Evolutionary conservation across 2,888 invertebrate species (phyloP), one percentile per base, ranked within the genome.

Genomic region (Reticulitermes lucifugus): DNA sequence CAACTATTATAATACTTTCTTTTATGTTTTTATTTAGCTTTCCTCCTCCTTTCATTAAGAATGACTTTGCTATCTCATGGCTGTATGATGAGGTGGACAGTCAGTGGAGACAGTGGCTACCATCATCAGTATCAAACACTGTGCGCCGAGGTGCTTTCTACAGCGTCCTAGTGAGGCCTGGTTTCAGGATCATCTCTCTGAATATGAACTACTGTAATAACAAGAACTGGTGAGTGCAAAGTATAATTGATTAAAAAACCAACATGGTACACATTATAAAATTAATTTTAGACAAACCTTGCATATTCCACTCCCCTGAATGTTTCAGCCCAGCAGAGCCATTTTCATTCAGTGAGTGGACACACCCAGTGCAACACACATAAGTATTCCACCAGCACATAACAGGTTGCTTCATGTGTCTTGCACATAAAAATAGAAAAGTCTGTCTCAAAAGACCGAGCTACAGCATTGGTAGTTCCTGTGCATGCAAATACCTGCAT

Each of bases 181-280:
- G 98, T 29, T 97, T 98, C 90, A 93, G 98, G 85, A 94, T 98
- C 84, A 95, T 98, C 87, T 98, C 98, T 0, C 92, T 98, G n/a
- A 98, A 98, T 90, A 98, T 97, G 95, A 98, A 98, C 91, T 98
- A 97, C 91, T 98, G 98, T 91, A 98, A 98, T 90, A 97, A 97
- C 89, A 96, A 96, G 90, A 98, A 98, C 91, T 98, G 98, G 98
- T 95, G 90, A 88, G n/a, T 21, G 6, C 35, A 35, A 35, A 35
- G 35, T 35, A 35, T 35, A 35, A 35, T 2, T 35, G 35, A 3
- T 35, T 35, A 35, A 35, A 35, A 35, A 35, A 35, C 35, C 35
- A 35, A 35, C 35, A 35, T 35, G 35, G 35, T 3, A 35, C 35
- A 35, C 35, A 35, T 35, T 3, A 35, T 4, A 35, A 35, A 35